Evolutionary conservation across 2,888 invertebrate species (phyloP).

Genomic region (Bombylius major): DNA sequence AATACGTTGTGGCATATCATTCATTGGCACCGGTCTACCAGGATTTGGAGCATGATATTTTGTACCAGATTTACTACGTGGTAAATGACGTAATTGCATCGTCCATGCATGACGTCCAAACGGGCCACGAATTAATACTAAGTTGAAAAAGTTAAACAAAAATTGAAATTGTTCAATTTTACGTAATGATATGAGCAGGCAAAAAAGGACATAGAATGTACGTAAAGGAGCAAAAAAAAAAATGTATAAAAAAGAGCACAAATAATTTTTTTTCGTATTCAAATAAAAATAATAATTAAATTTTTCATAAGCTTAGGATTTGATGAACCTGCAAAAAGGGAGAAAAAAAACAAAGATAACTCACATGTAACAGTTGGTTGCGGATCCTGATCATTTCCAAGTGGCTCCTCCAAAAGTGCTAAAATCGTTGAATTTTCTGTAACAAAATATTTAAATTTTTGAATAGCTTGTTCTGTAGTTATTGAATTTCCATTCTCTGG

Average conservation of each 20-base stretch:
- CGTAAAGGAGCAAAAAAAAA: too few species aligned
- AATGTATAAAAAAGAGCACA: too few species aligned
- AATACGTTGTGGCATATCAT: conserved; percentile 49
- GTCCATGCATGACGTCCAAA: conserved; percentile 95
- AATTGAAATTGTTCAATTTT: neutral
- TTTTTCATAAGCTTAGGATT: too few species aligned
- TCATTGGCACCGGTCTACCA: conserved; percentile 64
- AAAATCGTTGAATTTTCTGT: conserved; percentile 81
- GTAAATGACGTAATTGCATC: conserved; percentile 73
- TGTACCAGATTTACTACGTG: conserved; percentile 64
- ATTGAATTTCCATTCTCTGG: conserved; percentile 24
- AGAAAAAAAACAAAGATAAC: too few species aligned
- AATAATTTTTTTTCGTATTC: too few species aligned
- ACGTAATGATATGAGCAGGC: too few species aligned
- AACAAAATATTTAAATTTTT: conserved; percentile 76
- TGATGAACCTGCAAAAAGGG: too few species aligned
- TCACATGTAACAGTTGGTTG: conserved; percentile 72
- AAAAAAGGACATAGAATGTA: too few species aligned
- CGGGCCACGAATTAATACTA: conserved; percentile 77
- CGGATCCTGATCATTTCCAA: conserved; percentile 86
- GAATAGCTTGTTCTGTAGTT: conserved; percentile 44
- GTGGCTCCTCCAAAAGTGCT: conserved; percentile 80
- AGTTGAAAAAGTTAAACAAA: conserved; percentile 19
- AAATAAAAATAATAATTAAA: too few species aligned
- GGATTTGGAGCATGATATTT: conserved; percentile 44